phyloP scores from a whole-genome alignment of 2,113 vertebrate species.

The Cromileptes altivelis region DNA sequence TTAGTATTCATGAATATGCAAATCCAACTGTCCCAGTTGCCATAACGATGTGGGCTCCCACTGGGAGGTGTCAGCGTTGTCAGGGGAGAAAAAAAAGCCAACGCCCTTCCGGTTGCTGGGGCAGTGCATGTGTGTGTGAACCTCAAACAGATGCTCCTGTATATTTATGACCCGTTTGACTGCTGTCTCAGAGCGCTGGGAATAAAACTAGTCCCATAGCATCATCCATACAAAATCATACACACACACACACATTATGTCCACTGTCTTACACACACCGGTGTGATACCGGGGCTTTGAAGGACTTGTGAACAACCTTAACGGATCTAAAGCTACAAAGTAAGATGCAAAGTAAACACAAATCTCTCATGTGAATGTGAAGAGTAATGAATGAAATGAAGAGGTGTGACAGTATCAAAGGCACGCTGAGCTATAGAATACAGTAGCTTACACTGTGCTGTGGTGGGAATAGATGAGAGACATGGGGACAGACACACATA shows the following conservation, averaged over 20 bases:
- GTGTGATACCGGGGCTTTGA: constrained; percentile 17
- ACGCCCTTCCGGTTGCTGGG: constrained; percentile 73
- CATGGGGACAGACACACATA: constrained; percentile 31
- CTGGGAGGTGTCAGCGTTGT: constrained; percentile 80
- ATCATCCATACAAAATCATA: constrained; percentile 10
- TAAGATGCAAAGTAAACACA: constrained; percentile 40
- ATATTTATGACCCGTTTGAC: constrained; percentile 84
- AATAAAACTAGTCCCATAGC: constrained; percentile 59
- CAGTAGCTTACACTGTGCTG: constrained; percentile 10
- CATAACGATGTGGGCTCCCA: constrained; percentile 69
- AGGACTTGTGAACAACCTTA: constrained; percentile 62
- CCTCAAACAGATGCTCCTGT: constrained; percentile 84
- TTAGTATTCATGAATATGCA: constrained; percentile 85
- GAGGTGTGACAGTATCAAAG: constrained; percentile 52
- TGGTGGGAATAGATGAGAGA: constrained; percentile 26
- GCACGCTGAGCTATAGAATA: constrained; percentile 29
- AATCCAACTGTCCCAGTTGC: constrained; percentile 83
- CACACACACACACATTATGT: neutral
- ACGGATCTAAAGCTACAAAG: constrained; percentile 30
- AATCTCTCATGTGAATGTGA: constrained; percentile 15
- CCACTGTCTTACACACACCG: constrained; percentile 8
- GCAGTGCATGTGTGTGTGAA: constrained; percentile 28
- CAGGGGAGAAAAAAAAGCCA: constrained; percentile 65
- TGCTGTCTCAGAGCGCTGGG: constrained; percentile 67
- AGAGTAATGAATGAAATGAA: constrained; percentile 47